phyloP scores from a whole-genome alignment of 2,113 vertebrate species.

The Mungos mungo region DNA sequence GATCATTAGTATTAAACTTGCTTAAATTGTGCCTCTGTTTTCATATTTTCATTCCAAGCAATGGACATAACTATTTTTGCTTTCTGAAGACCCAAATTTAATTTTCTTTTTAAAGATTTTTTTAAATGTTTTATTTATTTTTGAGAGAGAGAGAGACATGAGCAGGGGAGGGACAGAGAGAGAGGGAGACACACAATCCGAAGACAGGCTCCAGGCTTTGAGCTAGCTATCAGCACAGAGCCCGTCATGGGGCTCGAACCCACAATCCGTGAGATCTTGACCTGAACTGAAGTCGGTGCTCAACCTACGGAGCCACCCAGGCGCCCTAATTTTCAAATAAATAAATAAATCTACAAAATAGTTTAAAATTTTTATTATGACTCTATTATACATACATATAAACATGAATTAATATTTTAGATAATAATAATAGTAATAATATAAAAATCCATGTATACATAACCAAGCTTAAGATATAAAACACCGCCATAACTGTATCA shows the following conservation, averaged over 20 bases:
- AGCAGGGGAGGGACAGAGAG: too few species aligned
- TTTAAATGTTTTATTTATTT: too few species aligned
- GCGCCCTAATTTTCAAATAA: background rate
- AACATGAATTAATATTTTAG: background rate
- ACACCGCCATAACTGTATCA: background rate
- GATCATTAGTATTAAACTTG: background rate
- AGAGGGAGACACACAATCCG: too few species aligned
- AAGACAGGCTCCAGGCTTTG: too few species aligned
- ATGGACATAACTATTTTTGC: background rate
- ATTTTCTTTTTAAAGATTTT: background rate
- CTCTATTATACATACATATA: background rate
- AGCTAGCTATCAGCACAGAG: too few species aligned
- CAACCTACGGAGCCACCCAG: too few species aligned
- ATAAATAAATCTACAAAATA: background rate
- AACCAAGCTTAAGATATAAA: background rate
- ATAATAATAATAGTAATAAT: background rate
- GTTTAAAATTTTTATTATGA: background rate
- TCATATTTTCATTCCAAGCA: background rate
- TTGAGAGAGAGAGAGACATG: too few species aligned
- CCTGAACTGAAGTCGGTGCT: too few species aligned
- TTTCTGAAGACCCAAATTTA: background rate
- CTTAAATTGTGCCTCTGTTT: background rate
- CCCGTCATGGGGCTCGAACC: too few species aligned
- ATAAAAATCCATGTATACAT: background rate
- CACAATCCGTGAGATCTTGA: too few species aligned